Conservation (phyloP, 2,888 invertebrate species). For the Sialis fuliginosa region DNA sequence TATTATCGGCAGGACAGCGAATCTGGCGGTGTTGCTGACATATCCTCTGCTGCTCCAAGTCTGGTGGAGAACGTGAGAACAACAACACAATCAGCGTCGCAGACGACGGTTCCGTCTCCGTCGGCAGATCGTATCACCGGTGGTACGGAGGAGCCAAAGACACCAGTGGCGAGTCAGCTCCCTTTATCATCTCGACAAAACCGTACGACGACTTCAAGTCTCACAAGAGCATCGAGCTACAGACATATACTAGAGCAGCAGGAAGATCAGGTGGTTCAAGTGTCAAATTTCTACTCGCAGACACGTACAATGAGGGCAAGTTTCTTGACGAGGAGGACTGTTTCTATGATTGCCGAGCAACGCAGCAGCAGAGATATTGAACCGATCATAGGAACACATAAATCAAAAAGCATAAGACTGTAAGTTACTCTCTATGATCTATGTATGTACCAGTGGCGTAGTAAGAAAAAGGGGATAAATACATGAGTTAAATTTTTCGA, state of each 20-base stretch:
- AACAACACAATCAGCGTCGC: slow-evolving; percentile 6
- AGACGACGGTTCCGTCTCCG: slow-evolving; percentile 9
- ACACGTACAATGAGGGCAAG: background rate
- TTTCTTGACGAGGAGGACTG: slow-evolving; percentile 1
- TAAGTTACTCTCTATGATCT: slow-evolving; percentile 10
- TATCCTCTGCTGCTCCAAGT: slow-evolving; percentile 29
- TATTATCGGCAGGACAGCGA: slow-evolving; percentile 30
- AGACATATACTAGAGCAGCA: slow-evolving; percentile 5
- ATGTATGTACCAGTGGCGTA: too few species aligned
- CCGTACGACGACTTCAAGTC: slow-evolving; percentile 14
- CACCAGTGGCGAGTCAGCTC: slow-evolving; percentile 21
- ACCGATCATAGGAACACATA: slow-evolving; percentile 11
- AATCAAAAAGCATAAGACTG: slow-evolving; percentile 13
- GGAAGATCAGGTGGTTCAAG: background rate
- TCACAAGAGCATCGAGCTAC: slow-evolving; percentile 5
- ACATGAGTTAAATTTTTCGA: too few species aligned
- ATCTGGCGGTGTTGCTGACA: slow-evolving; percentile 32
- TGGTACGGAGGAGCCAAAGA: slow-evolving; percentile 22
- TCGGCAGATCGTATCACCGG: slow-evolving; percentile 23
- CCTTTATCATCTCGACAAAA: slow-evolving; percentile 4
- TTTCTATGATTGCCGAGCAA: slow-evolving; percentile 2
- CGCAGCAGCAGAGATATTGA: slow-evolving; percentile 4
- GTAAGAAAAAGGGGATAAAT: too few species aligned
- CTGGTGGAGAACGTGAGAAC: slow-evolving; percentile 12
- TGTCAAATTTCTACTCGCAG: background rate